phyloP scores from a whole-genome alignment of 2,797 vertebrate genomes.

The Myoxocephalus aenaeus region DNA sequence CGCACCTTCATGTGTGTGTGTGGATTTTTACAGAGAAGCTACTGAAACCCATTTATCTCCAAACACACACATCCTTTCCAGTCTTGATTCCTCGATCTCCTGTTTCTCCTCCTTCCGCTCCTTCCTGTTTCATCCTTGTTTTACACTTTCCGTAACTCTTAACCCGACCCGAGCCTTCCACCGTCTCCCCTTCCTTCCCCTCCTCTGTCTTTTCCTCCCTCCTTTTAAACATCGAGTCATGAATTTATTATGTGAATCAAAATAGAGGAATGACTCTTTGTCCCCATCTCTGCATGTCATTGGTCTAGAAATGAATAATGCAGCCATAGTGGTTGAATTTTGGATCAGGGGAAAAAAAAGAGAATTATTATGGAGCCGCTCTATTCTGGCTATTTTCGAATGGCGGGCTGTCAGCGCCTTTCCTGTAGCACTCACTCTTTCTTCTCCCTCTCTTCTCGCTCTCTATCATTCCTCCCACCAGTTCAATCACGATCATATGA shows the following conservation, averaged over 20 bases:
- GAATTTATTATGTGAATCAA: constrained; percentile 81
- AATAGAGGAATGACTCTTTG: constrained; percentile 79
- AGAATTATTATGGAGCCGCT: constrained; percentile 69
- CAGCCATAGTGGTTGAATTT: constrained; percentile 74
- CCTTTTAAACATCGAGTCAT: constrained; percentile 73
- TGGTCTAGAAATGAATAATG: constrained; percentile 82
- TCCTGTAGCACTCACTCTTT: constrained; percentile 64
- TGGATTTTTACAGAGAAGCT: constrained; percentile 15
- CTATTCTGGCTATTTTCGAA: constrained; percentile 74
- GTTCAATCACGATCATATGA: constrained; percentile 52
- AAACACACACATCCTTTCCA: constrained; percentile 1
- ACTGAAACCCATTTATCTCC: constrained; percentile 23
- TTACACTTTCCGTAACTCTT: constrained; percentile 26
- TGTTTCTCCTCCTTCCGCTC: constrained; percentile 14
- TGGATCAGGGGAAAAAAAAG: constrained; percentile 61
- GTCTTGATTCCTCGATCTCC: constrained; percentile 17
- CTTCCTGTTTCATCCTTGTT: constrained; percentile 32
- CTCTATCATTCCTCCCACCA: constrained; percentile 64
- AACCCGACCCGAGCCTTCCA: constrained; percentile 30
- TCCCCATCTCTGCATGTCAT: constrained; percentile 70
- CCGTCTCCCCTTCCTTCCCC: not conserved
- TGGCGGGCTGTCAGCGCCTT: constrained; percentile 68
- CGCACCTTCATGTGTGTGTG: not conserved
- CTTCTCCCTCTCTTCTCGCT: constrained; percentile 62
- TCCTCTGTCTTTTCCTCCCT: constrained; percentile 30